Conservation (phyloP, 2,113 vertebrate genomes). For the Podarcis raffonei region DNA sequence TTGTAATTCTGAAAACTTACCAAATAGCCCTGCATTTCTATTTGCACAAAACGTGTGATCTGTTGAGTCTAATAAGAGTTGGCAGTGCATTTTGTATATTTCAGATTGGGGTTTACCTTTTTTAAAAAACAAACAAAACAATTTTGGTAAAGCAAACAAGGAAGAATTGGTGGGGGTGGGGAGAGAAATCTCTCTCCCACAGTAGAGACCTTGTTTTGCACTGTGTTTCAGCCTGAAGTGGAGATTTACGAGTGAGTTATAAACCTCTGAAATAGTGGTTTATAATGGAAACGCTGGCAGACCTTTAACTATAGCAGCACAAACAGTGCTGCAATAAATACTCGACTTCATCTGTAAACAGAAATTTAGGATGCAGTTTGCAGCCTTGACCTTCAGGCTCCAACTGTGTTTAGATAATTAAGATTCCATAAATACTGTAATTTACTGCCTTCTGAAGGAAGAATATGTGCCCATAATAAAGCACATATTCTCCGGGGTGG, state of each 20-base stretch:
- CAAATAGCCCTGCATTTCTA: neutral
- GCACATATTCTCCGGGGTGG: conserved; percentile 54
- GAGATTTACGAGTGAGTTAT: conserved; percentile 69
- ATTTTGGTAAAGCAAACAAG: conserved; percentile 33
- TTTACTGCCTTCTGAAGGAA: conserved; percentile 73
- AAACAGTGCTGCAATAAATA: conserved; percentile 72
- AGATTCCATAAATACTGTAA: conserved; percentile 76
- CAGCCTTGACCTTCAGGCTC: conserved; percentile 83
- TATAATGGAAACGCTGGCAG: conserved; percentile 74
- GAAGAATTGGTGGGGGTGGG: neutral
- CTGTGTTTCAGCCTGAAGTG: conserved; percentile 62
- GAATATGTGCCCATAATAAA: conserved; percentile 66
- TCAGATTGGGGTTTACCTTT: conserved; percentile 42
- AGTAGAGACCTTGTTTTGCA: conserved; percentile 61
- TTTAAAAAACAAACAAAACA: conserved; percentile 21
- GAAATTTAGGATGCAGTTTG: conserved; percentile 74
- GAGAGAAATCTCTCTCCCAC: conserved; percentile 26
- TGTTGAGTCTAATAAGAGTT: neutral
- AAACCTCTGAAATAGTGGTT: conserved; percentile 73
- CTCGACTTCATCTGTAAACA: conserved; percentile 82
- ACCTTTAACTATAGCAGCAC: conserved; percentile 67
- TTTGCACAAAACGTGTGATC: neutral
- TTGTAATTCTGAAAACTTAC: neutral
- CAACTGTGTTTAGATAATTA: conserved; percentile 75
- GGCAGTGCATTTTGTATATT: neutral